Evolutionary conservation across 2,113 vertebrate species (phyloP), one percentile per base, ranked within the genome.

Genomic region (Phocoena phocoena): DNA sequence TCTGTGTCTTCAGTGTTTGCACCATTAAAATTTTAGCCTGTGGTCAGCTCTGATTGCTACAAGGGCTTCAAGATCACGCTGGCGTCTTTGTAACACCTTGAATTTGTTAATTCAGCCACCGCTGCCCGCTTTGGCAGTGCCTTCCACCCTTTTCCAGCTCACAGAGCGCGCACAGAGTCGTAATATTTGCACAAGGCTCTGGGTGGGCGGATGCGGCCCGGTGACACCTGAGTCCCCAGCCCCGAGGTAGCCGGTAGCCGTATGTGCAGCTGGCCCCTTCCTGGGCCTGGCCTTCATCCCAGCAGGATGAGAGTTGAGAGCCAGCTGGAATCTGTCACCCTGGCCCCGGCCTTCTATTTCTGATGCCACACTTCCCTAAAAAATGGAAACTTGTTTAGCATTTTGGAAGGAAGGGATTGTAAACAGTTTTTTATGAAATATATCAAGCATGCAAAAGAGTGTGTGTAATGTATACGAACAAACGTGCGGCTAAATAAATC

Each of bases 61-160:
- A 50, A 44, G 26, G 53, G 53, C 38, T 23, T 63, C 20, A 2
- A 0, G 20, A 1, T 20, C 20, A 2, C 0, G 18, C 47, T 11
- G 26, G 25, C 7, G 20, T 65, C 71, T 33, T 9, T 31, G 53
- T 84, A 23, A n/a, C 41, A 0, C 41, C 41, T 60, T 18, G 1
- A 3, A 2, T 88, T 71, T 50, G 70, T 83, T 41, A 26, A 26
- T 23, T 8, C 58, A 2, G 6, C 13, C 7, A 1, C 20, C 7
- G 5, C 55, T 12, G 31, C 62, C 17, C 28, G 23, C 26, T 21
- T 4, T 1, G 2, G 28, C 28, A 9, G 12, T 14, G 33, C 33
- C 25, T 38, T 5, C 25, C 58, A 25, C 9, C 44, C 65, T 36
- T 28, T 25, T 23, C 60, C 38, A 23, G 6, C 0, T n/a, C 26